A percentile compares a stretch with the other conserved stretches of the same genome.
Evolutionary conservation across 2,888 invertebrate species (phyloP).

Genomic region (Nephrocerus scutellatus): DNA sequence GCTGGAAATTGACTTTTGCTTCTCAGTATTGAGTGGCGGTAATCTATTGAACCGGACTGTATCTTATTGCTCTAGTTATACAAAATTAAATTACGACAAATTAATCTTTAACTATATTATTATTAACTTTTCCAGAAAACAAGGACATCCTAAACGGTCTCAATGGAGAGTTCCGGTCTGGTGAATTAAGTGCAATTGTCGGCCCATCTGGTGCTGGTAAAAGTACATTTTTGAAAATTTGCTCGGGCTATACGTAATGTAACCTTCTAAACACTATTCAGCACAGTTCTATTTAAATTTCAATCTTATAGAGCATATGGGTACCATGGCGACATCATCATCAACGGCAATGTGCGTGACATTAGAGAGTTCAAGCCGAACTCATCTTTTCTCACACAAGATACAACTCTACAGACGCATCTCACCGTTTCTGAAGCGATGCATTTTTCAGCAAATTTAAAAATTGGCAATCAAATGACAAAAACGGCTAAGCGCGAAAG

Average conservation of each 20-base stretch:
- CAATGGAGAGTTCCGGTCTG: constrained; percentile 63
- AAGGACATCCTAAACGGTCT: constrained; percentile 57
- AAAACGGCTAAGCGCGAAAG: constrained; percentile 57
- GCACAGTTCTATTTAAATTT: background rate
- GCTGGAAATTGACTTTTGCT: too few species aligned
- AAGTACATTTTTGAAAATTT: constrained; percentile 78
- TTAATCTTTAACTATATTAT: too few species aligned
- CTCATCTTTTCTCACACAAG: constrained; percentile 87
- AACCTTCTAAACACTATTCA: constrained; percentile 12
- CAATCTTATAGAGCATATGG: constrained; percentile 33
- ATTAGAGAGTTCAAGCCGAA: constrained; percentile 63
- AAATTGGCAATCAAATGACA: constrained; percentile 62
- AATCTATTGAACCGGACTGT: too few species aligned
- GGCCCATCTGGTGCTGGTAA: constrained; percentile 89
- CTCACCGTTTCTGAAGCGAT: constrained; percentile 82
- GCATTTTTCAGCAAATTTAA: constrained; percentile 78
- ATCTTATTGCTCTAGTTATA: too few species aligned
- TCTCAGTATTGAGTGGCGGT: too few species aligned
- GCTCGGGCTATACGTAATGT: constrained; percentile 83
- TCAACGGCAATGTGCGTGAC: constrained; percentile 65
- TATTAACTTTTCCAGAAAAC: constrained; percentile 52
- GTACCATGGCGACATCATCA: constrained; percentile 59
- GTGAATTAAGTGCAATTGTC: constrained; percentile 76
- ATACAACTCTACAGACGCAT: constrained; percentile 71
- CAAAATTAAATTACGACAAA: too few species aligned